Conservation (phyloP, 2,113 vertebrate genomes). For the Pan paniscus region DNA sequence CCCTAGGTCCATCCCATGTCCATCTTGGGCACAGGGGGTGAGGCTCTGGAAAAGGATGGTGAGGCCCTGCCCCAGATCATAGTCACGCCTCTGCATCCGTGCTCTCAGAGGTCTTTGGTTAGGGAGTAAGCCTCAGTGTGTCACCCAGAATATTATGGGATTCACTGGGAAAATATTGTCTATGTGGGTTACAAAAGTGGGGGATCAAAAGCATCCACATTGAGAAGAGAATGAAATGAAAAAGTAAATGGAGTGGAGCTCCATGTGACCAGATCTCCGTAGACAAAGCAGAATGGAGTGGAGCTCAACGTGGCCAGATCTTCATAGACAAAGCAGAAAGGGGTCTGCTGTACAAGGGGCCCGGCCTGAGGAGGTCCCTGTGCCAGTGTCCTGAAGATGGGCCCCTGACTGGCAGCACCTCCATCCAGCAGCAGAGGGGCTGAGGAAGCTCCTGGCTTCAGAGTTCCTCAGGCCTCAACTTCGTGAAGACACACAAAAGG, state of each 20-base stretch:
- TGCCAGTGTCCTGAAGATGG: rapidly evolving
- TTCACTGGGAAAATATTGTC: background rate
- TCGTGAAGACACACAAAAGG: background rate
- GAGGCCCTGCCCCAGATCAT: background rate
- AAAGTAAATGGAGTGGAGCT: background rate
- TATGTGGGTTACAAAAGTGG: background rate
- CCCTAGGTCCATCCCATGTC: background rate
- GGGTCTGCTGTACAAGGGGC: rapidly evolving
- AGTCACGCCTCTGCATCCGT: background rate
- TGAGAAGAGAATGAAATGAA: background rate
- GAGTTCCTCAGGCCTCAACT: background rate
- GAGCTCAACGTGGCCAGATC: background rate
- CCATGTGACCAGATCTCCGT: background rate
- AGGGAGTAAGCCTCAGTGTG: background rate
- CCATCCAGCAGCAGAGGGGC: background rate
- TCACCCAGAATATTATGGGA: background rate
- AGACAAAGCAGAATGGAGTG: background rate
- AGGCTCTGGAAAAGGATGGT: background rate
- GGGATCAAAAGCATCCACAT: background rate
- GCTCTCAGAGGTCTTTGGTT: no score
- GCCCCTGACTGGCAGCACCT: no score
- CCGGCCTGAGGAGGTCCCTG: background rate
- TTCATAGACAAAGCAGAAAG: background rate
- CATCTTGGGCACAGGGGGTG: no score
- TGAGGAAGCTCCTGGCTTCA: background rate